Base-by-base conservation (phyloP, 2,113 vertebrate species). In the Campylomormyrus numenius region DNA sequence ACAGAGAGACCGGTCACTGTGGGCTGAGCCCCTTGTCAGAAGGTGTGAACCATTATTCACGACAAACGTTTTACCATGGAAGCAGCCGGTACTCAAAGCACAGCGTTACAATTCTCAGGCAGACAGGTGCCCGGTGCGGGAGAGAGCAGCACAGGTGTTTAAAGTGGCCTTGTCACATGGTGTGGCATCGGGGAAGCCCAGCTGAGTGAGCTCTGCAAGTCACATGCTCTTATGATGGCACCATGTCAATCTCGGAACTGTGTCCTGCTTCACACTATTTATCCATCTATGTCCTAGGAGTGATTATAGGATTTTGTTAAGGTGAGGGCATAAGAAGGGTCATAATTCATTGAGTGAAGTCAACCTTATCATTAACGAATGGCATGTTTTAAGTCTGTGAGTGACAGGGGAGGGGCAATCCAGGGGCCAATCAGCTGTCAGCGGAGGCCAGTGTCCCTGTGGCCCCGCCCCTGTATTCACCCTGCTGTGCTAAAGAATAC, bases 21-120 rank as follows among this genome's bases (percentile, higher is more conserved):
- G 77, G 58, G 88, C 45, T 48, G 42, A 35, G 66, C 7, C 88
- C 46, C 21, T 80, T 86, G 48, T n/a, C n/a, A 53, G 21, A 52
- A 45, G 80, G 88, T 62, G 66, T 74, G 21, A 58, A 50, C 19
- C 53, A 39, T 53, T 4, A 58, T 50, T 83, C 8, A 83, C 15
- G 3, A 83, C 77, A 39, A 83, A 7, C 77, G 21, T 89, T 80
- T n/a, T 89, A 62, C 86, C 87, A 87, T 84, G 86, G 88, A 50
- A 53, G 42, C 89, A 90, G 88, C 91, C 88, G 27, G 50, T 45
- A 88, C 87, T 90, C 52, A 85, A 86, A 90, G 89, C 89, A 90
- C 83, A 88, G 88, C 56, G 56, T 89, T 88, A 88, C 31, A 88
- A 48, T 90, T 89, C 91, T 86, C 56, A 74, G 87, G 89, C 89